Conservation (phyloP, 2,797 vertebrate species). For the Etheostoma perlongum region DNA sequence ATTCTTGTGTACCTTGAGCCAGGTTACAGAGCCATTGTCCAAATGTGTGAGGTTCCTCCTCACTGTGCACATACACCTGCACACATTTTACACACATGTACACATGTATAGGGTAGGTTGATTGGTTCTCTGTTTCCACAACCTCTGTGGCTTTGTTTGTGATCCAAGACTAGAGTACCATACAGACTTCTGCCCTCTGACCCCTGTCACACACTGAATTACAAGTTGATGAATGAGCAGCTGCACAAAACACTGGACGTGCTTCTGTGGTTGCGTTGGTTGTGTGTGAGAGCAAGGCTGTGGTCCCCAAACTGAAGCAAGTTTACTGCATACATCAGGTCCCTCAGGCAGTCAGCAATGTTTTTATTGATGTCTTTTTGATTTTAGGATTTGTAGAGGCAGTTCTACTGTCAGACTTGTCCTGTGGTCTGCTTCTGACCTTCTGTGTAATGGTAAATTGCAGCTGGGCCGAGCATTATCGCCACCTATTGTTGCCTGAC, state of each 20-base stretch:
- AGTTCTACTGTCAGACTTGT: slow-evolving; percentile 22
- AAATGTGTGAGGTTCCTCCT: slow-evolving; percentile 18
- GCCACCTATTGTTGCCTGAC: too few relatives aligned
- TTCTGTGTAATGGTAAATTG: too few relatives aligned
- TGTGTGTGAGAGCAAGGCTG: too few relatives aligned
- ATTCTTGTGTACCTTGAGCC: slow-evolving; percentile 43
- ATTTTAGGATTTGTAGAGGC: slow-evolving; percentile 36
- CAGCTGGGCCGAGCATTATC: too few relatives aligned
- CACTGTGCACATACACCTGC: neutral
- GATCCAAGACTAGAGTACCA: slow-evolving; percentile 41
- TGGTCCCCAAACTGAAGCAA: too few relatives aligned
- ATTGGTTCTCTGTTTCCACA: slow-evolving; percentile 36
- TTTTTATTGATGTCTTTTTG: neutral
- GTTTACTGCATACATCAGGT: too few relatives aligned
- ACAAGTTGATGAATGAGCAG: slow-evolving; percentile 32
- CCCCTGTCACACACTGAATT: slow-evolving; percentile 53
- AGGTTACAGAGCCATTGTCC: slow-evolving; percentile 38
- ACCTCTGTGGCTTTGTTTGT: slow-evolving; percentile 46
- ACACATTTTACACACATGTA: slow-evolving; percentile 1
- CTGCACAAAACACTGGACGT: slow-evolving; percentile 22
- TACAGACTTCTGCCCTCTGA: slow-evolving; percentile 52
- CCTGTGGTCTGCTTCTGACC: slow-evolving; percentile 36
- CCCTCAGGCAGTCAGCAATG: too few relatives aligned
- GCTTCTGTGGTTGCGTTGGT: too few relatives aligned
- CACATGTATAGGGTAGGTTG: neutral